Conservation (phyloP, 2,888 invertebrate genomes). For the Operophtera brumata region DNA sequence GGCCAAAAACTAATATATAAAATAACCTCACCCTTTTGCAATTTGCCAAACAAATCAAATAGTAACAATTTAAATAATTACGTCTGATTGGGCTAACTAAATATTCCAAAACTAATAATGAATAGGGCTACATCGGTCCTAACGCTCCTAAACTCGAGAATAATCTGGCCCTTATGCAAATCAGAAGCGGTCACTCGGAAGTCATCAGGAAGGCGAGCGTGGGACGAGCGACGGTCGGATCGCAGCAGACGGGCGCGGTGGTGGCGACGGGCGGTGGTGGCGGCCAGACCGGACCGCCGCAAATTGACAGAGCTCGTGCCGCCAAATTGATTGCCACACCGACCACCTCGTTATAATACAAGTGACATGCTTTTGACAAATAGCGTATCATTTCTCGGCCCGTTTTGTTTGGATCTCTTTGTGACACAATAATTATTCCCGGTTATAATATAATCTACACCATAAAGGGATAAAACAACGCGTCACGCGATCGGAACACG, state of each 20-base stretch:
- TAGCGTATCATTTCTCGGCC: constrained; percentile 36
- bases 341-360: constrained; percentile 60
- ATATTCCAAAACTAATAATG: constrained; percentile 76
- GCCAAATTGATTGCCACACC: constrained; percentile 68
- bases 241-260: constrained; percentile 27
- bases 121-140: constrained; percentile 54
- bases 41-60: constrained; percentile 51
- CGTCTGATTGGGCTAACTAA: constrained; percentile 58
- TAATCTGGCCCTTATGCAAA: constrained; percentile 79
- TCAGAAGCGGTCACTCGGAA: constrained; percentile 76
- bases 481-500: too few relatives aligned
- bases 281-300: constrained; percentile 36
- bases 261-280: constrained; percentile 20
- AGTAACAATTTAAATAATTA: constrained; percentile 60
- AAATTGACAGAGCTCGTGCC: constrained; percentile 68
- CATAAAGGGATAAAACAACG: too few relatives aligned
- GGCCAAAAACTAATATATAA: not conserved
- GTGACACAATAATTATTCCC: not conserved
- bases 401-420: constrained; percentile 30
- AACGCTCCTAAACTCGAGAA: constrained; percentile 65
- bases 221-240: constrained; percentile 31
- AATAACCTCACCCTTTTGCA: constrained; percentile 36
- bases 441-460: not conserved
- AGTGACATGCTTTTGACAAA: constrained; percentile 43
- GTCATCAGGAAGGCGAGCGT: constrained; percentile 58